Percentiles rank a stretch among this genome's conserved stretches.
phyloP scores from a whole-genome alignment of 1,140 invertebrate genomes.

The Drosophila navojoa region DNA sequence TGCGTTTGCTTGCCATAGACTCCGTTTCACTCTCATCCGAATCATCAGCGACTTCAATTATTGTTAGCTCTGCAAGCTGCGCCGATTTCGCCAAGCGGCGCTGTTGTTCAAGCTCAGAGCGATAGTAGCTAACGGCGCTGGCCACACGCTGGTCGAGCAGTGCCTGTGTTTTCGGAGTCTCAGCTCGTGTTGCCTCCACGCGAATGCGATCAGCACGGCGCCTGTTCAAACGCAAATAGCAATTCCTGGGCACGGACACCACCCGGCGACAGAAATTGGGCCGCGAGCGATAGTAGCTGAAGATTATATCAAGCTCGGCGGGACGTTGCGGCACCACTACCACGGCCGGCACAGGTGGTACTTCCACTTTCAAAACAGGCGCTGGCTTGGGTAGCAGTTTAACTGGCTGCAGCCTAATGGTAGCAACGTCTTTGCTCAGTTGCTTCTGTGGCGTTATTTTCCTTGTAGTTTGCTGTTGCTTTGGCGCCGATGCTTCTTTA shows the following conservation, averaged over 20 bases:
- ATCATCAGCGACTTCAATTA: constrained; percentile 57
- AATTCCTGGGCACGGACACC: constrained; percentile 56
- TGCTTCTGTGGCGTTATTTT: neutral
- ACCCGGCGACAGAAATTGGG: constrained; percentile 53
- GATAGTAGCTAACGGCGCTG: constrained; percentile 50
- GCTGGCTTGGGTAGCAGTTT: neutral
- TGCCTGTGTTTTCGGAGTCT: constrained; percentile 35
- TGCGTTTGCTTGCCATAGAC: neutral
- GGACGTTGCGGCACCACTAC: constrained; percentile 20
- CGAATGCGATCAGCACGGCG: constrained; percentile 22
- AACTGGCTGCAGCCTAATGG: too few relatives aligned
- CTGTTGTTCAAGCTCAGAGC: constrained; percentile 57
- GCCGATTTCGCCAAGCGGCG: constrained; percentile 34
- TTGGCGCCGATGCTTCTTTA: neutral
- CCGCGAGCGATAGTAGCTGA: constrained; percentile 44
- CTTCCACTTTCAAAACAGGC: neutral
- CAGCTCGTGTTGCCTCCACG: constrained; percentile 1
- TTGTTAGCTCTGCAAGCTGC: neutral
- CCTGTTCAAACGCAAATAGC: constrained; percentile 59
- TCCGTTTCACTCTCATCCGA: constrained; percentile 48
- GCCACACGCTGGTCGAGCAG: constrained; percentile 40
- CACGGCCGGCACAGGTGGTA: neutral
- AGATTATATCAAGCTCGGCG: constrained; percentile 50
- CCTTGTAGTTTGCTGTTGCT: neutral
- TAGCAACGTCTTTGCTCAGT: too few relatives aligned